Evolutionary conservation across 1,140 invertebrate genomes (phyloP), one percentile per base, ranked within the genome.

Genomic region (Bombus soroeensis): DNA sequence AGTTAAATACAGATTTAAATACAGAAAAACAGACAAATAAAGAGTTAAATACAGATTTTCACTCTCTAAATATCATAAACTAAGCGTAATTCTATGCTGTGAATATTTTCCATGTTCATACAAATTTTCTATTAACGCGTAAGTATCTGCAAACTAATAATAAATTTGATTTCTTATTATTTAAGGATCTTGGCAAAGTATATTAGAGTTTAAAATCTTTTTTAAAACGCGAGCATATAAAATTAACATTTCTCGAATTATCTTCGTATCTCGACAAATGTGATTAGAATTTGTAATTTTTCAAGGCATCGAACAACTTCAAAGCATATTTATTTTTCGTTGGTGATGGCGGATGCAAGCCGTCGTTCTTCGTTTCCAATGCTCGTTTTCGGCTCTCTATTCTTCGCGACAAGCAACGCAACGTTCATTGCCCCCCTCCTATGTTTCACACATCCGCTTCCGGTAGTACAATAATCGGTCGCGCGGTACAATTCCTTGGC

Each of bases 401-500:
- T 87, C 70, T 76, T 83, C 75, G 81, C 77, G 76, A 90, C 80
- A 87, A 91, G 77, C 70, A 88, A 89, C 75, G 73, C 84, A 68
- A 81, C 89, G 90, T 91, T 94, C 93, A 94, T 94, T 94, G 94
- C 93, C 92, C 90, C 68, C 88, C 89, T 91, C 91, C 91, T 93
- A 93, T 89, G 91, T 92, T 94, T 95, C 95, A 95, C 95, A 94
- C 94, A 95, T 95, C 95, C 95, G 94, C 85, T 95, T 95, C 94
- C 95, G 94, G 92, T 91, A 94, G 94, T 93, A 94, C 91, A 94
- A 94, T 93, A 94, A 95, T 94, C 93, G 93, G 88, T 90, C 90
- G 87, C 88, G 88, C 88, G 87, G 82, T 66, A 95, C 93, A 95
- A 95, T 94, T 93, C 85, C 89, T 82, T 89, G 89, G 87, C 89